Conservation (phyloP, 1,140 invertebrate species). For the Drosophila novamexicana region DNA sequence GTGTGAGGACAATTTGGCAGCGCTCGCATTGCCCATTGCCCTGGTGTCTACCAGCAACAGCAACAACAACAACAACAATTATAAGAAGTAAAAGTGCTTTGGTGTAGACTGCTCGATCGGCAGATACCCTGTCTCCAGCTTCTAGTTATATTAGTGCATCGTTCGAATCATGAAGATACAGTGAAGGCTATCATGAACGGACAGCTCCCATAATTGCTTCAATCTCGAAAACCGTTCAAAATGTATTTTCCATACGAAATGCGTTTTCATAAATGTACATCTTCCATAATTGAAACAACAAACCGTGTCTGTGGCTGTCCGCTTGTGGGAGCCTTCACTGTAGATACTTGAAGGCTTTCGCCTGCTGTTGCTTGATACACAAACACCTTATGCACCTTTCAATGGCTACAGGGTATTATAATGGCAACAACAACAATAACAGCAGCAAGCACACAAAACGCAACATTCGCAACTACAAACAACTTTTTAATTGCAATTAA, state of each 20-base stretch:
- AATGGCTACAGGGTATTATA: conserved; percentile 10
- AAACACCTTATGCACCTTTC: neutral
- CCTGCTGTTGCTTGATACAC: no score
- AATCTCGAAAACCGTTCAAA: no score
- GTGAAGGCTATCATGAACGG: no score
- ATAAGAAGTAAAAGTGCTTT: neutral
- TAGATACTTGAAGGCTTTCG: no score
- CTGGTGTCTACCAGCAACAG: conserved; percentile 45
- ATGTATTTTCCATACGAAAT: no score
- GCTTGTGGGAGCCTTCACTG: no score
- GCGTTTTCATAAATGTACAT: no score
- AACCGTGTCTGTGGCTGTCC: no score
- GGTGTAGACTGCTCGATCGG: neutral
- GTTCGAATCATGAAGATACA: no score
- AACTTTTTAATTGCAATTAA: conserved; percentile 83
- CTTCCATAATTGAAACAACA: no score
- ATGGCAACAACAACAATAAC: conserved; percentile 27
- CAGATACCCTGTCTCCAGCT: neutral
- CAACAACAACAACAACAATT: conserved; percentile 31
- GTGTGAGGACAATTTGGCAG: conserved; percentile 72
- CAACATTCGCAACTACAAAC: conserved; percentile 77
- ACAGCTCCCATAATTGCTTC: no score
- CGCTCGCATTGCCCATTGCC: conserved; percentile 52
- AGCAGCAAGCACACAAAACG: conserved; percentile 44
- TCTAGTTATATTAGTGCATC: no score